Conservation (phyloP, 23 tunicate species). For the Trididemnum nubilum region DNA sequence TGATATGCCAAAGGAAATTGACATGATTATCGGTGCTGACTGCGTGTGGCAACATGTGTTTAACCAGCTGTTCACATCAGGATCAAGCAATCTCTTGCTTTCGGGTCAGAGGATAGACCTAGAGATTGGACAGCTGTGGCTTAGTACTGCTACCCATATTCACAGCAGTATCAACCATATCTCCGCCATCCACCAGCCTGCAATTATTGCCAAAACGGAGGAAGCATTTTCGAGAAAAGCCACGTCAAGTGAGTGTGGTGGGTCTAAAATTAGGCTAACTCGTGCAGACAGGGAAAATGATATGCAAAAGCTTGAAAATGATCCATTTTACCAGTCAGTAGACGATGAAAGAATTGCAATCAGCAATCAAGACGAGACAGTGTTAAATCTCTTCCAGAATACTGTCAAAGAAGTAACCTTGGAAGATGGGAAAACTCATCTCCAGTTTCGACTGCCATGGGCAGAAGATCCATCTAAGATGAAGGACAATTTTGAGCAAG, state of each 20-base stretch:
- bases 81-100: neutral
- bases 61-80: neutral
- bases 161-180: neutral
- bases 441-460: conserved; percentile 4
- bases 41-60: neutral
- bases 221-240: neutral
- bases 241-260: too few relatives aligned
- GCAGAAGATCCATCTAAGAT: neutral
- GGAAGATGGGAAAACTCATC: conserved; percentile 6
- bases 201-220: neutral
- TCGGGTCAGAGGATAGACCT: too few relatives aligned
- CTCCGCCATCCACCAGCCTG: neutral
- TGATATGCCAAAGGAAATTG: neutral
- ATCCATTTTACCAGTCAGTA: neutral
- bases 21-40: neutral
- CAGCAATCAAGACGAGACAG: neutral
- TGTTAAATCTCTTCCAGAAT: neutral
- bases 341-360: neutral
- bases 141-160: too few relatives aligned
- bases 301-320: neutral
- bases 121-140: too few relatives aligned
- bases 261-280: neutral
- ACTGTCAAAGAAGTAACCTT: neutral
- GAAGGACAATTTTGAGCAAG: conserved; percentile 1
- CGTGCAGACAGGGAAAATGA: neutral